A percentile compares a stretch with the other conserved stretches of the same genome.
phyloP scores from a whole-genome alignment of 2,113 vertebrate genomes.

The Ceyx melanurus region DNA sequence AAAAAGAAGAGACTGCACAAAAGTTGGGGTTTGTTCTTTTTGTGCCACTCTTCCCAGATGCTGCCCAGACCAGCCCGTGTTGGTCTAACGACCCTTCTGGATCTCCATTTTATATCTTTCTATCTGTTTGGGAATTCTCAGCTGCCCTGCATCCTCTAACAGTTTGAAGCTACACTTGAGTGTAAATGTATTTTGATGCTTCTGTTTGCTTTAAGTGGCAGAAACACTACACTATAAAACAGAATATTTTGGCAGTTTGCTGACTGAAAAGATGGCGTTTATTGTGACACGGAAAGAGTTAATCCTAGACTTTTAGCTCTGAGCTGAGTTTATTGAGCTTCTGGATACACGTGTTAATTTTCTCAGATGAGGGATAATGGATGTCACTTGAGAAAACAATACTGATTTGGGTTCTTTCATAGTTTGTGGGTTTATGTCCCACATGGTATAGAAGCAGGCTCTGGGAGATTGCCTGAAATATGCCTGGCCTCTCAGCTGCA shows the following conservation, averaged over 20 bases:
- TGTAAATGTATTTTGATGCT: not conserved
- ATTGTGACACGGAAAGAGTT: conserved; percentile 1
- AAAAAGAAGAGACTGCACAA: conserved; percentile 41
- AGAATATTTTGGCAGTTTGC: not conserved
- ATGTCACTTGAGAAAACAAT: conserved; percentile 65
- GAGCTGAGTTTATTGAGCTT: conserved; percentile 62
- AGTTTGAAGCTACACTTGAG: not conserved
- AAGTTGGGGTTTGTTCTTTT: conserved; percentile 39
- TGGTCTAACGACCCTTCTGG: conserved; percentile 20
- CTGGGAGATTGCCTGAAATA: conserved; percentile 65
- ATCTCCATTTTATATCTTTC: not conserved
- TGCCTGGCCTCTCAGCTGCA: conserved; percentile 60
- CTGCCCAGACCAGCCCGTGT: conserved; percentile 38
- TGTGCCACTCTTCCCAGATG: conserved; percentile 16
- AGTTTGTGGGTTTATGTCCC: conserved; percentile 69
- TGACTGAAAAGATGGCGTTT: not conserved
- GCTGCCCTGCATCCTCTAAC: not conserved
- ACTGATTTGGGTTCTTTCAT: conserved; percentile 68
- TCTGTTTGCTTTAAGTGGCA: conserved; percentile 5
- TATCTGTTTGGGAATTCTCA: conserved; percentile 18
- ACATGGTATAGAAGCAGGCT: conserved; percentile 49
- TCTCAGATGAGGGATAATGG: conserved; percentile 68
- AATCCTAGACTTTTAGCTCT: conserved; percentile 48
- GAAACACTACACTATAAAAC: not conserved
- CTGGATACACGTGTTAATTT: conserved; percentile 66